These are phyloP conservation scores for Pinctada fucata DNA, from an alignment of 2,888 invertebrate species.

Conservation along the genomic window DNA sequence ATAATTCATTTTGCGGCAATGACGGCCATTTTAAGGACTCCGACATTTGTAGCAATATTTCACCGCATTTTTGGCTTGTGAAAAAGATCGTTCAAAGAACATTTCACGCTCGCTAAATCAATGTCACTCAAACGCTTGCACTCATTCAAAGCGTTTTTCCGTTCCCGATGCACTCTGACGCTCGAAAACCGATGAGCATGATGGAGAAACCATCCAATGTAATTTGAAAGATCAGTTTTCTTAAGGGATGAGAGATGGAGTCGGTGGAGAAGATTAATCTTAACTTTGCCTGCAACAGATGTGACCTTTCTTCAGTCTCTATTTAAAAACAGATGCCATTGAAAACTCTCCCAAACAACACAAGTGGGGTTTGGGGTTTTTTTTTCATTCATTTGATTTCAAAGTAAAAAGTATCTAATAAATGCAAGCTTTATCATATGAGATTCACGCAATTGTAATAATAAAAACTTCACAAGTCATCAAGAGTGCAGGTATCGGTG, in stretches of 20 bases:
- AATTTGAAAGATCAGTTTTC: slow-evolving; percentile 3
- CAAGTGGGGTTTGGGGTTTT: no score
- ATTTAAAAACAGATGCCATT: neutral
- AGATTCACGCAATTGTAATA: no score
- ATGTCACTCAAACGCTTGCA: slow-evolving; percentile 21
- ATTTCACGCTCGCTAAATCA: slow-evolving; percentile 32
- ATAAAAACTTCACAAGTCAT: no score
- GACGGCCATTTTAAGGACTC: slow-evolving; percentile 10
- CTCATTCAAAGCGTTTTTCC: slow-evolving; percentile 11
- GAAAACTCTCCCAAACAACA: no score
- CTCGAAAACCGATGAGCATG: neutral
- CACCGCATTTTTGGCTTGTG: slow-evolving; percentile 31
- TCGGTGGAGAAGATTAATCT: neutral
- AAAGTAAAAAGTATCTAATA: no score
- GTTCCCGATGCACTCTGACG: neutral
- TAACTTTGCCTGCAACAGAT: neutral
- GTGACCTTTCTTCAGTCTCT: neutral
- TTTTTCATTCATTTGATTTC: no score
- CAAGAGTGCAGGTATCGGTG: no score
- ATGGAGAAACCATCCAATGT: neutral
- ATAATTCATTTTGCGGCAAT: neutral
- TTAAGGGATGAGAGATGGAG: neutral
- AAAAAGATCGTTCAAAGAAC: slow-evolving; percentile 20
- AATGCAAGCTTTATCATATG: no score
- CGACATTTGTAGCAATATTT: slow-evolving; percentile 36